phyloP scores from a whole-genome alignment of 1,140 invertebrate genomes.

The Glomeris maerens region DNA sequence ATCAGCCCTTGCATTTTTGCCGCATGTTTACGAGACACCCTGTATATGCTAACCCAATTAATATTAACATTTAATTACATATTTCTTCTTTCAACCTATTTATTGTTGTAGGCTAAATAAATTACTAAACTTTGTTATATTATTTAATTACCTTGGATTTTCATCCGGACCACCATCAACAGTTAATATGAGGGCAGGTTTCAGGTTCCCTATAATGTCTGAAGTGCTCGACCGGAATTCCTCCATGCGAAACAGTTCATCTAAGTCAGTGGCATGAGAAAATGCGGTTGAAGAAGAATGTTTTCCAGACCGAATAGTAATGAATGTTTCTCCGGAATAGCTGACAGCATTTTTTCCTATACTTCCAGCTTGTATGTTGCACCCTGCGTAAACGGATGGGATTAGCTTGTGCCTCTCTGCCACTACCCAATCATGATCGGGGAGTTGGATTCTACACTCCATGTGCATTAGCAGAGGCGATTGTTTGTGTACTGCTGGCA shows the following conservation, averaged over 20 bases:
- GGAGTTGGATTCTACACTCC: constrained; percentile 28
- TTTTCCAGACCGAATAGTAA: constrained; percentile 28
- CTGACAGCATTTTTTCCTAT: constrained; percentile 23
- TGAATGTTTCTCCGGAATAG: constrained; percentile 31
- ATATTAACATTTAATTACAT: too few relatives aligned
- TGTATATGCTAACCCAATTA: too few relatives aligned
- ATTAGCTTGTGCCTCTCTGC: constrained; percentile 27
- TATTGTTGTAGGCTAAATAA: too few relatives aligned
- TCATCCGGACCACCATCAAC: constrained; percentile 31
- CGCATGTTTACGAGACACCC: too few relatives aligned
- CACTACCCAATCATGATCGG: constrained; percentile 34
- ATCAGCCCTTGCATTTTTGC: too few relatives aligned
- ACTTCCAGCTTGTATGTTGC: constrained; percentile 20
- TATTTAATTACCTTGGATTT: constrained; percentile 32
- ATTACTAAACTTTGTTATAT: too few relatives aligned
- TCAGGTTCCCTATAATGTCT: constrained; percentile 20
- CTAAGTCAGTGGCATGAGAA: constrained; percentile 26
- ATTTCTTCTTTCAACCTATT: too few relatives aligned
- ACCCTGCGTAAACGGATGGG: constrained; percentile 26
- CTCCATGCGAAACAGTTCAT: constrained; percentile 19
- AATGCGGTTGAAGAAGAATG: constrained; percentile 22
- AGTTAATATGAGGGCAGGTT: constrained; percentile 29
- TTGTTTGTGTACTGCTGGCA: constrained; percentile 31
- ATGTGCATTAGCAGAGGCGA: constrained; percentile 29
- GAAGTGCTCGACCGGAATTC: constrained; percentile 20